A percentile compares a stretch with the other conserved stretches of the same genome.
Conservation (phyloP, 35 echinoderm and acorn worm species). For the Patiria miniata region DNA sequence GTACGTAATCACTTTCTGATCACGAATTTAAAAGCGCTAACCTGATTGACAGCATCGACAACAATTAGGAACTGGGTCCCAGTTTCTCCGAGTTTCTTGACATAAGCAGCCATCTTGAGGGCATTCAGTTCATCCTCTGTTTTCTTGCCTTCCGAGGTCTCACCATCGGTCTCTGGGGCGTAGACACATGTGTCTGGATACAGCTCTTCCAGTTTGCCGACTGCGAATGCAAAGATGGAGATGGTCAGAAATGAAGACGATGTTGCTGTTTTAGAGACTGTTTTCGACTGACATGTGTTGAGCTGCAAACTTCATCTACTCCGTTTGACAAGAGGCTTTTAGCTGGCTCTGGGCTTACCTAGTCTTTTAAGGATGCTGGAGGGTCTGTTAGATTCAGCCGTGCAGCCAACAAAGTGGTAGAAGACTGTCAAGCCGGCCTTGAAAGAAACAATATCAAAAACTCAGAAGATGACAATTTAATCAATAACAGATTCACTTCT, state of each 20-base stretch:
- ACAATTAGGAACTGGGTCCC: slow-evolving; percentile 67
- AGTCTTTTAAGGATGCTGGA: slow-evolving; percentile 66
- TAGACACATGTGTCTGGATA: background rate
- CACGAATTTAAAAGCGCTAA: slow-evolving; percentile 3
- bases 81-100: slow-evolving; percentile 54
- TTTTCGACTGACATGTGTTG: no score
- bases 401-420: slow-evolving; percentile 89
- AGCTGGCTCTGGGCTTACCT: slow-evolving; percentile 53
- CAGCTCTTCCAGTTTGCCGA: background rate
- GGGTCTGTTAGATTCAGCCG: slow-evolving; percentile 58
- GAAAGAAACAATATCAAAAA: no score
- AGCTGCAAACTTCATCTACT: no score
- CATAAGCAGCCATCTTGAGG: slow-evolving; percentile 4
- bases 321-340: no score
- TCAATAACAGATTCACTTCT: background rate
- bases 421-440: slow-evolving; percentile 86
- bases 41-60: slow-evolving; percentile 85
- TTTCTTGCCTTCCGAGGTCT: background rate
- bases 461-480: no score
- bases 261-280: no score
- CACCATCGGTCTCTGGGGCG: background rate
- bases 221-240: background rate
- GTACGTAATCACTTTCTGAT: no score
- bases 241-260: background rate
- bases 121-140: background rate